Evolutionary conservation across 2,113 vertebrate species (phyloP).

Genomic region (Penelope pileata): DNA sequence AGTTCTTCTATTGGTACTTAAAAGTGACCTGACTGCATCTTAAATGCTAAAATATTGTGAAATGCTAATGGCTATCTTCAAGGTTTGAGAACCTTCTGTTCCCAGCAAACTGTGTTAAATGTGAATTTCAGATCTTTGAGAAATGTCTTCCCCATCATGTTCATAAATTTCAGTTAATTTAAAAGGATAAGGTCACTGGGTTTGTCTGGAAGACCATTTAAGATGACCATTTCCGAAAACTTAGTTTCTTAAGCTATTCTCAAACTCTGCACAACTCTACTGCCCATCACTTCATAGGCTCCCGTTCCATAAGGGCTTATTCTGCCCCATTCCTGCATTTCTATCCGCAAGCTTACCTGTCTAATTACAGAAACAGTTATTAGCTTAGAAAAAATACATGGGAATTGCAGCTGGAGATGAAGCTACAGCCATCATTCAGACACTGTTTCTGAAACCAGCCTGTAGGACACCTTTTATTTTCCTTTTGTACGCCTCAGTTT

Average conservation of each 20-base stretch:
- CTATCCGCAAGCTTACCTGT: background rate
- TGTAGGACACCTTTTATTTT: background rate
- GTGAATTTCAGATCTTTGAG: background rate
- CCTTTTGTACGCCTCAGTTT: background rate
- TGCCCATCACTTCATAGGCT: rapidly evolving
- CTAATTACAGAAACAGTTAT: background rate
- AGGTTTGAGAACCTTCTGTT: conserved; percentile 31
- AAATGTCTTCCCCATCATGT: background rate
- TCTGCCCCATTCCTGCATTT: background rate
- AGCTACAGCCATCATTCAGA: background rate
- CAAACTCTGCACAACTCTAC: background rate
- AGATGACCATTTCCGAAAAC: background rate
- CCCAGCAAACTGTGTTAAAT: background rate
- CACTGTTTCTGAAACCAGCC: background rate
- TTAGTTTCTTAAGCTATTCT: background rate
- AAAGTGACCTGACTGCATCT: conserved; percentile 3
- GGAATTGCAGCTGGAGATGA: background rate
- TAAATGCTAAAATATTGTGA: conserved; percentile 27
- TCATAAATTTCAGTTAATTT: background rate
- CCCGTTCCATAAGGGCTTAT: background rate
- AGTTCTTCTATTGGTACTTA: conserved; percentile 25
- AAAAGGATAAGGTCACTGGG: background rate
- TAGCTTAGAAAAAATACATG: background rate
- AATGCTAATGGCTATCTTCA: background rate
- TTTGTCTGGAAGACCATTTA: background rate